Conservation (phyloP, 1,140 invertebrate species). For the Gryllus bimaculatus region DNA sequence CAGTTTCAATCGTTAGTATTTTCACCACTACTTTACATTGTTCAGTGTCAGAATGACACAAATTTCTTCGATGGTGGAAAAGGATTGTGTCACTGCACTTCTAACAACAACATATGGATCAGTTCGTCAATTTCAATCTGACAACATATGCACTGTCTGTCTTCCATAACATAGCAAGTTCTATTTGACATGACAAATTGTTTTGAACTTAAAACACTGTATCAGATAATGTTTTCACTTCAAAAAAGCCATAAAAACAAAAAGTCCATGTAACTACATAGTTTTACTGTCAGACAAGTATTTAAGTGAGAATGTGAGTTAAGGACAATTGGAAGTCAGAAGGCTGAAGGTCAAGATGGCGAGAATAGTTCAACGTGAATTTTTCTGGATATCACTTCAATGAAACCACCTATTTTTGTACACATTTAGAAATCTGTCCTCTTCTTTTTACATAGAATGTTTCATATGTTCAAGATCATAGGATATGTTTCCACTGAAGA, state of each 20-base stretch:
- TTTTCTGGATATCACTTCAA: background rate
- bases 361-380: background rate
- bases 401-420: background rate
- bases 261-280: background rate
- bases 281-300: background rate
- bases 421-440: background rate
- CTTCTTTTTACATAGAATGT: background rate
- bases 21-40: background rate
- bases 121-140: too few species aligned
- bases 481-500: background rate
- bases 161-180: background rate
- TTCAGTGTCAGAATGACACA: background rate
- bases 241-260: too few species aligned
- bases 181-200: background rate
- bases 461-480: background rate
- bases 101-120: background rate
- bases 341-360: background rate
- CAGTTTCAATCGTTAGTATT: constrained; percentile 1
- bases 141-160: background rate
- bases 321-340: background rate
- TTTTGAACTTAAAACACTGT: background rate
- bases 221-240: too few species aligned
- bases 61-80: background rate
- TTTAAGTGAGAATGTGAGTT: background rate
- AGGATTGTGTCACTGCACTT: background rate